Base-by-base conservation (phyloP, 2,797 vertebrate genomes). In the Gadopsis marmoratus region DNA sequence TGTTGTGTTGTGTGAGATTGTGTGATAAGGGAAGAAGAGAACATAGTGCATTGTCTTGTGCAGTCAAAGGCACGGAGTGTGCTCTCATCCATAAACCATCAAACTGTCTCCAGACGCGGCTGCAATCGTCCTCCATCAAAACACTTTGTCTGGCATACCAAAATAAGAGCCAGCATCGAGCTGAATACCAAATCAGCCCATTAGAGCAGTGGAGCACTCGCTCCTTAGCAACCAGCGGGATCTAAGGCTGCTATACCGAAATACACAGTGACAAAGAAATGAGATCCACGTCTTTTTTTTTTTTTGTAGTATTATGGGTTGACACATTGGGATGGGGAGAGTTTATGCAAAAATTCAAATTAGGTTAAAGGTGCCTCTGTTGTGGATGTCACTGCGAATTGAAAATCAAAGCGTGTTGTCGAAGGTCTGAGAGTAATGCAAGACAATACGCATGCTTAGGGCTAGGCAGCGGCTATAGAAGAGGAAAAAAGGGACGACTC, bases 61-160 rank as follows among this genome's bases (percentile, higher is more conserved):
- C 95, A 95, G 95, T 96, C 88, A 96, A 96, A 95, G 94, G 96
- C 96, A 97, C 96, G 96, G 95, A 95, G 96, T 96, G 97, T 96
- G 96, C 97, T 98, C 97, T 95, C 94, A 95, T 95, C 94, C 94
- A 95, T 95, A 95, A 95, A 95, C 94, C 94, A 94, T 95, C 94
- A 98, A 96, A 97, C 97, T 97, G 97, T 97, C 97, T 98, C 96
- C 97, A 98, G 97, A 97, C 97, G 96, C 96, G 96, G 96, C 96
- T 95, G 97, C 97, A 97, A 97, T 98, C 97, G 97, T 97, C 97
- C 97, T 97, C 97, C 97, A 98, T 98, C 97, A 98, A 99, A 98
- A 98, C 97, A 98, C 98, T 99, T 98, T 98, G 98, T 98, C 97
- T 98, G 97, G 97, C 97, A 98, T 98, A 97, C 97, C 97, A 98